Evolutionary conservation across 2,797 vertebrate species (phyloP).

Genomic region (Borostomias antarcticus): DNA sequence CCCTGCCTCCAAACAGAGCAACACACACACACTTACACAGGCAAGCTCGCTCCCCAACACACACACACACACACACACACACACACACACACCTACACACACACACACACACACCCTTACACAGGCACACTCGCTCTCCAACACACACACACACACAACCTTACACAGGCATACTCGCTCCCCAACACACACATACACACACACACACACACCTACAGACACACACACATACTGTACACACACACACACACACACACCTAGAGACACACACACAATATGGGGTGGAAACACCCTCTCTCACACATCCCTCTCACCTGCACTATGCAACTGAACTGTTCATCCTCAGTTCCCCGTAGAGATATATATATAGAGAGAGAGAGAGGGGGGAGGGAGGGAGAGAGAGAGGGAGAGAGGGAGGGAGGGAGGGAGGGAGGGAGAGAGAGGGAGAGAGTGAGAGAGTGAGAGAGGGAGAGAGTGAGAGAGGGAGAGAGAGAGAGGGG

Average conservation of each 20-base stretch:
- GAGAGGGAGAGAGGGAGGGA: conserved; percentile 4
- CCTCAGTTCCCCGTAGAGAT: conserved; percentile 35
- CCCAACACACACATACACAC: conserved; percentile 44
- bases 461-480: background rate
- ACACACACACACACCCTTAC: conserved; percentile 44
- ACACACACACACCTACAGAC: conserved; percentile 43
- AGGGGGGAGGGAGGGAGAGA: background rate
- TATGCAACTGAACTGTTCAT: conserved; percentile 26
- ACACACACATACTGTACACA: conserved; percentile 11
- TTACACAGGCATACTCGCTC: too few species aligned
- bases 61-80: conserved; percentile 18
- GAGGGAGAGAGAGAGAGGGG: conserved; percentile 16
- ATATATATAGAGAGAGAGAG: too few species aligned
- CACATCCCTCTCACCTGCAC: conserved; percentile 30
- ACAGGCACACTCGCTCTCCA: too few species aligned
- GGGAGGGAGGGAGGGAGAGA: background rate
- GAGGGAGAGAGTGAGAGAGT: conserved; percentile 19
- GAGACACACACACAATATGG: background rate
- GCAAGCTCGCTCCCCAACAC: too few species aligned
- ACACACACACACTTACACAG: too few species aligned
- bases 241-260: conserved; percentile 14
- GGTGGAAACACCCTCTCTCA: background rate
- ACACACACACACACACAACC: background rate
- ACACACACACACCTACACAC: conserved; percentile 20
- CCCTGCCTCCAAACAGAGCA: background rate